phyloP scores from a whole-genome alignment of 35 echinoderm and acorn worm species.

The Diadema setosum region DNA sequence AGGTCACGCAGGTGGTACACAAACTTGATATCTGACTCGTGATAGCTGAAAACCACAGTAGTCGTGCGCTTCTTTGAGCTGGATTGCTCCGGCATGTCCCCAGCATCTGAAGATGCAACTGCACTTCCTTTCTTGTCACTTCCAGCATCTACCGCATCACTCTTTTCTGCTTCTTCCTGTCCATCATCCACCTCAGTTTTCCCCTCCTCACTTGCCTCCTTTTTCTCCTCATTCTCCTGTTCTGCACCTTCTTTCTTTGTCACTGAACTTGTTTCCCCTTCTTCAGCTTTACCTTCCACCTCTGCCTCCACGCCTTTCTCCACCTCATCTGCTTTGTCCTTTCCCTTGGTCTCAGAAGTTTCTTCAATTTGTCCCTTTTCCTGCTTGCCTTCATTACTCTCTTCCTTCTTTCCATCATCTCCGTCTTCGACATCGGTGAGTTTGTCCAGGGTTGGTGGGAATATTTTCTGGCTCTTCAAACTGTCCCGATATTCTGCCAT shows the following conservation, averaged over 20 bases:
- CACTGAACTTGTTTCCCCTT: background rate
- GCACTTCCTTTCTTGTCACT: background rate
- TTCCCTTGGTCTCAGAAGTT: background rate
- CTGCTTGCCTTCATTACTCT: background rate
- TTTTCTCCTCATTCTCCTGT: background rate
- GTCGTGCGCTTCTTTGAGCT: background rate
- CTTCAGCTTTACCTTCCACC: background rate
- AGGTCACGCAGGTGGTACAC: background rate
- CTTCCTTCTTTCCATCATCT: background rate
- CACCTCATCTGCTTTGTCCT: background rate
- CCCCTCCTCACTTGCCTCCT: background rate
- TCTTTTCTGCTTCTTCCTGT: background rate
- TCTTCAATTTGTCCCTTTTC: background rate
- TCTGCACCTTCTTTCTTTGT: background rate
- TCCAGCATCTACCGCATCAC: background rate
- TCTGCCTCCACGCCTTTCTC: background rate
- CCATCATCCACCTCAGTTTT: background rate
- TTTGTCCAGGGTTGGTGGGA: background rate
- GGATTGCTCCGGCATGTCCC: background rate
- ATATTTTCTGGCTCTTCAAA: background rate
- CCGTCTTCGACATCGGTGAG: background rate
- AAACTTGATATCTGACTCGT: constrained; percentile 37
- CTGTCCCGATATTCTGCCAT: background rate
- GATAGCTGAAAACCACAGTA: constrained; percentile 48
- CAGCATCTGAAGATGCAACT: background rate